phyloP scores from a whole-genome alignment of 2,888 invertebrate genomes.

The Diloba caeruleocephala region DNA sequence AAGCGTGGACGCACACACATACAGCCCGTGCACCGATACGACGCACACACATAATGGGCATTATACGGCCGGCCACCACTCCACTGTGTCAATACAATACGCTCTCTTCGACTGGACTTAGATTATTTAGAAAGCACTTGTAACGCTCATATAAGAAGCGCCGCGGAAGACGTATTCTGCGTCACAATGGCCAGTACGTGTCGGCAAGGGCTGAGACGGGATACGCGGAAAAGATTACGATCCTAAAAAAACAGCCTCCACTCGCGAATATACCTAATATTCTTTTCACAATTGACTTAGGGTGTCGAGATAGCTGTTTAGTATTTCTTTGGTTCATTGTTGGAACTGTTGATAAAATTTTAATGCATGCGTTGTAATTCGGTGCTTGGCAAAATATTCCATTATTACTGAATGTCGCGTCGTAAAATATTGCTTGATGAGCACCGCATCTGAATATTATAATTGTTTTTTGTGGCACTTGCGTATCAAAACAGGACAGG shows the following conservation, averaged over 20 bases:
- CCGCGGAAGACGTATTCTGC: constrained; percentile 86
- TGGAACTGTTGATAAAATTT: constrained; percentile 34
- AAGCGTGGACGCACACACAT: constrained; percentile 84
- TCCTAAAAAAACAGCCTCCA: constrained; percentile 88
- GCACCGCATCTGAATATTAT: too few species aligned
- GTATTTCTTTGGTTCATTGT: constrained; percentile 60
- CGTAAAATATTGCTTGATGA: constrained; percentile 2
- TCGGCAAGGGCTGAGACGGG: constrained; percentile 82
- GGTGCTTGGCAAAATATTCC: background rate
- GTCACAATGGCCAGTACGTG: constrained; percentile 89
- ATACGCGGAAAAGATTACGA: constrained; percentile 87
- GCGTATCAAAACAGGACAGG: constrained; percentile 42
- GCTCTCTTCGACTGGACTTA: constrained; percentile 89
- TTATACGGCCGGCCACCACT: constrained; percentile 89
- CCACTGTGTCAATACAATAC: constrained; percentile 90
- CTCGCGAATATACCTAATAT: constrained; percentile 83
- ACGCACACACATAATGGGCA: constrained; percentile 76
- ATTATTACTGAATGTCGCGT: background rate
- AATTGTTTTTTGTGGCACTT: constrained; percentile 7
- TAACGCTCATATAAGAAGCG: constrained; percentile 90
- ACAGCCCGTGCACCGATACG: constrained; percentile 61
- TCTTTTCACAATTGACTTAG: constrained; percentile 79
- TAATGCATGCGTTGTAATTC: constrained; percentile 5
- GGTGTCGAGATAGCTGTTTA: constrained; percentile 63
- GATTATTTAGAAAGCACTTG: constrained; percentile 90